Evolutionary conservation across 2,888 invertebrate species (phyloP), one percentile per base, ranked within the genome.

Genomic region (Ophion costatus): DNA sequence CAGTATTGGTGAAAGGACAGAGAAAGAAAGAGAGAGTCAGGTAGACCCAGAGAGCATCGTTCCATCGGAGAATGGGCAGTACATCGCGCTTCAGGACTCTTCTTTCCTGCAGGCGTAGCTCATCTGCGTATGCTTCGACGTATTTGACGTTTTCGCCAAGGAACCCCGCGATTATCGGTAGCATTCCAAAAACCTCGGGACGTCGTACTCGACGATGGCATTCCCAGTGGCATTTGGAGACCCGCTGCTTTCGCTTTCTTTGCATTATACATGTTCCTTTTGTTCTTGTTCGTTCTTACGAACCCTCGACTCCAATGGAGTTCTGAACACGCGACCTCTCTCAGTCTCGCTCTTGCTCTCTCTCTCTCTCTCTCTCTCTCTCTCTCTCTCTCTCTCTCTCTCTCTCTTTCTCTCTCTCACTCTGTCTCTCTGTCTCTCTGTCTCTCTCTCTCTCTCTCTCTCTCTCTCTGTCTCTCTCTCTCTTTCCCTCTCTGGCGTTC

Each of bases 91-190:
- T 69, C 17, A 24, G 77, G 20, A 59, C 45, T 38, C 38, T 59
- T 59, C 24, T 38, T n/a, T 42, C 64, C 70, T 33, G 66, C 51
- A 38, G 79, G 14, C 29, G 17, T 51, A 45, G 79, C 80, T 70
- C 80, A 76, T 83, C 77, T 64, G 75, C 77, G 59, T 69, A 67
- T 42, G 79, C 83, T 85, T 86, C 80, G 83, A 84, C 80, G 75
- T 86, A 64, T 86, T 85, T 73, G 85, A 84, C 81, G 66, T 82
- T 79, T 79, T 85, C 61, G 82, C 79, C 82, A 73, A 22, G 76
- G 51, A 67, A 80, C 76, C 82, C 82, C 79, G 67, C 69, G 79
- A 67, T 80, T 82, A 85, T 85, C 85, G 73, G 82, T 85, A 82
- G 82, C 85, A 82, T 85, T 85, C 85, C 85, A 80, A 24, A 51